phyloP scores from a whole-genome alignment of 1,140 invertebrate genomes.

The Neuroterus valhalla region DNA sequence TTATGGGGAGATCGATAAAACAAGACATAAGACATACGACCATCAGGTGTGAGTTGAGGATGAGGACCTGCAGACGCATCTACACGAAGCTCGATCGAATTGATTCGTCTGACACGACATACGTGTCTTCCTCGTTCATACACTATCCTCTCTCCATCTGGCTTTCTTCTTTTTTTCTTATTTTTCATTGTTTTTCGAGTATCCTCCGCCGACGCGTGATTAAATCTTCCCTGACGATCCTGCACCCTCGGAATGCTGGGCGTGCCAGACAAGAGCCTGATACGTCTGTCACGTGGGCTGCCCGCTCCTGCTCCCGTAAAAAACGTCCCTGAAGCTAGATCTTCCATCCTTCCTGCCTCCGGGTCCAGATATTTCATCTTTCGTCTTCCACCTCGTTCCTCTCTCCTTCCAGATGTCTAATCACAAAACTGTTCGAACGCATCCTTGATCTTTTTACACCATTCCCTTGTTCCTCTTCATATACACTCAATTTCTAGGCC shows the following conservation, averaged over 20 bases:
- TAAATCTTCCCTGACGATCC: constrained; percentile 43
- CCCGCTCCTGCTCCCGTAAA: constrained; percentile 35
- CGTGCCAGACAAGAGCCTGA: constrained; percentile 44
- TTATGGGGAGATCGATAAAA: constrained; percentile 12
- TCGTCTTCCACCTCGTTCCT: constrained; percentile 46
- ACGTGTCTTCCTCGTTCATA: constrained; percentile 16
- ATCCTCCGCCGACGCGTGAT: constrained; percentile 30
- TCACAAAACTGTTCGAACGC: too few relatives aligned
- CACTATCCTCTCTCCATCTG: constrained; percentile 9
- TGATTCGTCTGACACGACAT: constrained; percentile 10
- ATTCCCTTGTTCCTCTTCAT: too few relatives aligned
- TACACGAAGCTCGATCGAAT: constrained; percentile 24
- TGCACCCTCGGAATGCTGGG: constrained; percentile 49
- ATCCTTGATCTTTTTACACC: too few relatives aligned
- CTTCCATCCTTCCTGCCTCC: too few relatives aligned
- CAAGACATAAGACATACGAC: neutral
- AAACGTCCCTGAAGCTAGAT: constrained; percentile 33
- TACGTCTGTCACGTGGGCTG: constrained; percentile 51
- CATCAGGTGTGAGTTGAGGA: constrained; percentile 22
- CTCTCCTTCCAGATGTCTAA: constrained; percentile 10
- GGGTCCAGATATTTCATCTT: too few relatives aligned
- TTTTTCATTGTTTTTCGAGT: constrained; percentile 8
- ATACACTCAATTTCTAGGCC: too few relatives aligned
- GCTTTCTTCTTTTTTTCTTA: neutral
- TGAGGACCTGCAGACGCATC: constrained; percentile 22